Conservation (phyloP, 2,888 invertebrate genomes). For the Periphyllus acericola region DNA sequence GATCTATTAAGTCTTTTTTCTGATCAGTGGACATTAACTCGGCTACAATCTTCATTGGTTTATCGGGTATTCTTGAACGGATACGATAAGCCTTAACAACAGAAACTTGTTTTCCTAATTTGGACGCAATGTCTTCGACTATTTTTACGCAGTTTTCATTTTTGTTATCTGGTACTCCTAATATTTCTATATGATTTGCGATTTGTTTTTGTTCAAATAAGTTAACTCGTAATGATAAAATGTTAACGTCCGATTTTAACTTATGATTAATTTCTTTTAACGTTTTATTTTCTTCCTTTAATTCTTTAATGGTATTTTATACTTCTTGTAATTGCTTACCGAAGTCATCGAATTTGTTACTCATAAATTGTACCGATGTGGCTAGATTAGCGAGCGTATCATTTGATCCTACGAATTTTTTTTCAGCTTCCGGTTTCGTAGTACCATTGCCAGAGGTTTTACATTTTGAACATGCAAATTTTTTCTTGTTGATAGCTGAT, state of each 20-base stretch:
- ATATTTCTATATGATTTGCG: too few species aligned
- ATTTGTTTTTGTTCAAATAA: not conserved
- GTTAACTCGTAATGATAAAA: not conserved
- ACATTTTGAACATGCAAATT: too few species aligned
- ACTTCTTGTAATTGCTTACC: not conserved
- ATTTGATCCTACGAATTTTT: too few species aligned
- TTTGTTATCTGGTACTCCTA: not conserved
- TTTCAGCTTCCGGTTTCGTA: too few species aligned
- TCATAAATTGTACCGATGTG: too few species aligned
- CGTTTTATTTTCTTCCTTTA: not conserved
- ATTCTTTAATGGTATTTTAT: not conserved
- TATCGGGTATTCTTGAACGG: conserved; percentile 2
- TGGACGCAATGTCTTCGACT: too few species aligned
- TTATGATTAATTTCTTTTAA: not conserved
- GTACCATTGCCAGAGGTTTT: too few species aligned
- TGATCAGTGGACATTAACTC: conserved; percentile 8
- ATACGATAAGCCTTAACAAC: conserved; percentile 22
- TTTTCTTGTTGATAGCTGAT: too few species aligned
- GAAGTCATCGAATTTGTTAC: not conserved
- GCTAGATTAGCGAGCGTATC: too few species aligned
- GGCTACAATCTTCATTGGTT: conserved; percentile 12
- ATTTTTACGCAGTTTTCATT: not conserved
- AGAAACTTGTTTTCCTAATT: not conserved
- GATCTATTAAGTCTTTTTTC: not conserved
- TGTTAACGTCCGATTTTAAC: not conserved